phyloP scores from a whole-genome alignment of 2,888 invertebrate genomes.

The Conchocele bisecta region DNA sequence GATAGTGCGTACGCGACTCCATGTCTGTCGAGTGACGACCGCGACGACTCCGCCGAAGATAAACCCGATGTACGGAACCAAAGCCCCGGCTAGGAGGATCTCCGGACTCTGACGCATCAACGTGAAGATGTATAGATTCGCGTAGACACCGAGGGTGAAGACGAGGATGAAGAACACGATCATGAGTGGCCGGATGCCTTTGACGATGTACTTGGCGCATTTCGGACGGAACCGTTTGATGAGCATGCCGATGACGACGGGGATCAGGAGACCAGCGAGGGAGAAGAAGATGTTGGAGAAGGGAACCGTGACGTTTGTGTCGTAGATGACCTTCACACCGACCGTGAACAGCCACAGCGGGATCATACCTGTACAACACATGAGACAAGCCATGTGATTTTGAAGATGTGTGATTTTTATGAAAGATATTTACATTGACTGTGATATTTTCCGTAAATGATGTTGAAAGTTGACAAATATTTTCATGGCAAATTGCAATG shows the following conservation, averaged over 20 bases:
- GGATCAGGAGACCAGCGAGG: slow-evolving; percentile 83
- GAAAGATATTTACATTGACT: not conserved
- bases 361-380: slow-evolving; percentile 82
- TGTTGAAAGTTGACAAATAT: too few relatives aligned
- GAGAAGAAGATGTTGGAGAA: slow-evolving; percentile 83
- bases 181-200: slow-evolving; percentile 82
- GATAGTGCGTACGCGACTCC: slow-evolving; percentile 87
- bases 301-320: slow-evolving; percentile 81
- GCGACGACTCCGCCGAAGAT: slow-evolving; percentile 82
- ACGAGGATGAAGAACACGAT: slow-evolving; percentile 83
- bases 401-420: not conserved
- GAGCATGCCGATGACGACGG: slow-evolving; percentile 83
- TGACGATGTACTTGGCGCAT: slow-evolving; percentile 79
- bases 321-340: slow-evolving; percentile 75
- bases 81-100: slow-evolving; percentile 80
- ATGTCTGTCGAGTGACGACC: slow-evolving; percentile 78
- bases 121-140: slow-evolving; percentile 83
- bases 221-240: slow-evolving; percentile 79
- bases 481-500: too few relatives aligned
- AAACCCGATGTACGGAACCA: slow-evolving; percentile 84
- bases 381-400: not conserved
- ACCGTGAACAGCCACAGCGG: slow-evolving; percentile 84
- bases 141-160: slow-evolving; percentile 82
- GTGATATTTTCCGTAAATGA: too few relatives aligned
- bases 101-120: slow-evolving; percentile 76